These are phyloP conservation scores for Dasysyrphus albostriatus DNA, from an alignment of 2,888 invertebrate species.

Conservation along the genomic window DNA sequence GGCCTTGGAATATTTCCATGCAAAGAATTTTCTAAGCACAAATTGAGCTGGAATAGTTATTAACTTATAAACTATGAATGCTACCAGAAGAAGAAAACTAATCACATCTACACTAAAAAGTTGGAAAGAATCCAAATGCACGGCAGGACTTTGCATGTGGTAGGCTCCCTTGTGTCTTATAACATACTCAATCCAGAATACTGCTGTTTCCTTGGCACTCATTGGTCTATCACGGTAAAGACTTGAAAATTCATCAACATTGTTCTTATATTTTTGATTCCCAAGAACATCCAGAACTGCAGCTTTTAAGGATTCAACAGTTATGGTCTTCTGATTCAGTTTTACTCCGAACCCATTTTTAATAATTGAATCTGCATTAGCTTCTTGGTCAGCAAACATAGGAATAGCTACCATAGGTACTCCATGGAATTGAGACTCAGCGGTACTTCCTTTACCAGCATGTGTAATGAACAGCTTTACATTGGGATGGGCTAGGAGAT, in stretches of 20 bases:
- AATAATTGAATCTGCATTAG: conserved; percentile 79
- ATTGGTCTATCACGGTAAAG: conserved; percentile 86
- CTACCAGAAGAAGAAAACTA: conserved; percentile 72
- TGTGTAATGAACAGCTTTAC: conserved; percentile 84
- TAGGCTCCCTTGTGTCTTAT: conserved; percentile 85
- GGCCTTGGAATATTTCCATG: neutral
- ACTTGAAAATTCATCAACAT: conserved; percentile 83
- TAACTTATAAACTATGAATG: conserved; percentile 66
- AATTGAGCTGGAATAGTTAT: conserved; percentile 2
- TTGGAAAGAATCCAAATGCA: conserved; percentile 83
- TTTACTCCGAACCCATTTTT: conserved; percentile 79
- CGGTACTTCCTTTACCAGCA: conserved; percentile 89
- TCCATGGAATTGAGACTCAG: conserved; percentile 91
- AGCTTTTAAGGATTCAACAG: conserved; percentile 72
- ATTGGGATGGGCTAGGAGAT: conserved; percentile 90
- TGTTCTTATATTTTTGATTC: conserved; percentile 78
- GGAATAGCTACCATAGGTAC: conserved; percentile 91
- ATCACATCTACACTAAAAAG: conserved; percentile 85
- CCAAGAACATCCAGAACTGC: conserved; percentile 78
- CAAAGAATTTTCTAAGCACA: neutral
- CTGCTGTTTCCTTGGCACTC: conserved; percentile 84
- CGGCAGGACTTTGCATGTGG: conserved; percentile 85
- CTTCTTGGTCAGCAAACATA: conserved; percentile 85
- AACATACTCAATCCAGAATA: conserved; percentile 86
- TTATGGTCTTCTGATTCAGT: conserved; percentile 77